These are phyloP conservation scores for Tetraneura akinire DNA, from an alignment of 1,140 invertebrate genomes.

Conservation along the genomic window DNA sequence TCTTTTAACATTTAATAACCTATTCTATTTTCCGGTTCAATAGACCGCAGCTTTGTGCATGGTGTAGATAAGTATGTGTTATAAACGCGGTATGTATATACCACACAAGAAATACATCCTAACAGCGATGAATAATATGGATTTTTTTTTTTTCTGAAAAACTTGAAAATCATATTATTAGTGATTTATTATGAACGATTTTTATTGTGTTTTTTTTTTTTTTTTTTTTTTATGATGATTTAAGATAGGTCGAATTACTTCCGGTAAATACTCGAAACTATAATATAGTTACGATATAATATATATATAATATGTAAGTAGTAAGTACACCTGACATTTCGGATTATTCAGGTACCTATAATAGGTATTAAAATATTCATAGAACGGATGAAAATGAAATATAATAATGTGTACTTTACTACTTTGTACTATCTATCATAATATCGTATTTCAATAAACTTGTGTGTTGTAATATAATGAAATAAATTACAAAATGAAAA, in stretches of 20 bases:
- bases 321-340: not conserved
- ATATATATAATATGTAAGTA: not conserved
- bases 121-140: slow-evolving; percentile 5
- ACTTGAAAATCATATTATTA: slow-evolving; percentile 3
- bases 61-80: slow-evolving; percentile 14
- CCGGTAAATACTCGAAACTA: slow-evolving; percentile 7
- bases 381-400: too few relatives aligned
- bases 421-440: too few relatives aligned
- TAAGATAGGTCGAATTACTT: not conserved
- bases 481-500: too few relatives aligned
- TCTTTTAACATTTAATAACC: not conserved
- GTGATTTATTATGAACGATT: slow-evolving; percentile 15
- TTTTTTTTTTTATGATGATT: not conserved
- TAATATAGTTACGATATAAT: too few relatives aligned
- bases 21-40: slow-evolving; percentile 35
- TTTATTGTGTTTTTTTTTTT: not conserved
- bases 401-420: too few relatives aligned
- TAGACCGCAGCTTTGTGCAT: slow-evolving; percentile 22
- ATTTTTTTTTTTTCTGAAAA: not conserved
- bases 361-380: too few relatives aligned
- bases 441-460: too few relatives aligned
- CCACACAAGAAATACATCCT: too few relatives aligned
- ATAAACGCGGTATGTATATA: not conserved
- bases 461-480: too few relatives aligned
- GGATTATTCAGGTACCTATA: not conserved